Evolutionary conservation across 1,140 invertebrate genomes (phyloP).

Genomic region (Oncopodura yosiiana): DNA sequence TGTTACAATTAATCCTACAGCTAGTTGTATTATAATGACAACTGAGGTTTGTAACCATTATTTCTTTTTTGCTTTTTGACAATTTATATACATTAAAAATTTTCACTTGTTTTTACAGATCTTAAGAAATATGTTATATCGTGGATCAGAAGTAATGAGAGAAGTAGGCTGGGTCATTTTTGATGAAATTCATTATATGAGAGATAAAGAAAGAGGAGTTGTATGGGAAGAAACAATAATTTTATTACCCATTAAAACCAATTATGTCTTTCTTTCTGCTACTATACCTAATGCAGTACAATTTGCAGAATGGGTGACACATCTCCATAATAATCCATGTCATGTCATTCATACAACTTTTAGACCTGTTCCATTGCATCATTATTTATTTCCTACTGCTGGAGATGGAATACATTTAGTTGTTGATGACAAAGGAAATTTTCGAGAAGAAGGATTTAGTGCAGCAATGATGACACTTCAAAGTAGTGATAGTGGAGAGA

Average conservation of each 20-base stretch:
- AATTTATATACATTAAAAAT: background rate
- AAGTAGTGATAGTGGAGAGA: slow-evolving; percentile 54
- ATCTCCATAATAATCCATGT: slow-evolving; percentile 92
- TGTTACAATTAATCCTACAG: slow-evolving; percentile 96
- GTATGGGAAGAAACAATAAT: slow-evolving; percentile 99
- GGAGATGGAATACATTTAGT: slow-evolving; percentile 93
- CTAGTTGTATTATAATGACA: slow-evolving; percentile 98
- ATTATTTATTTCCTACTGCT: slow-evolving; percentile 94
- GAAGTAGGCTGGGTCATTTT: slow-evolving; percentile 99
- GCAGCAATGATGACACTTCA: slow-evolving; percentile 84
- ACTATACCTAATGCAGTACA: slow-evolving; percentile 98
- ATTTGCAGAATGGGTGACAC: slow-evolving; percentile 97
- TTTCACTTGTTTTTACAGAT: slow-evolving; percentile 51
- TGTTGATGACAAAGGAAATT: slow-evolving; percentile 86
- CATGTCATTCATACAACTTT: slow-evolving; percentile 99
- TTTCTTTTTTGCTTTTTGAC: background rate
- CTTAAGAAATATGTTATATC: slow-evolving; percentile 95
- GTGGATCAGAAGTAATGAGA: slow-evolving; percentile 93
- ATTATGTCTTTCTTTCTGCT: slow-evolving; percentile 97
- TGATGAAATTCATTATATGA: slow-evolving; percentile 99
- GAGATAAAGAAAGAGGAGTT: slow-evolving; percentile 96
- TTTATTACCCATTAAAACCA: slow-evolving; percentile 91
- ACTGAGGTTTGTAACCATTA: slow-evolving; percentile 64
- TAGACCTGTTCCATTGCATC: slow-evolving; percentile 91
- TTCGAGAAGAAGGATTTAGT: slow-evolving; percentile 95